phyloP scores from a whole-genome alignment of 2,113 vertebrate genomes.

The Telmatochromis sp. region DNA sequence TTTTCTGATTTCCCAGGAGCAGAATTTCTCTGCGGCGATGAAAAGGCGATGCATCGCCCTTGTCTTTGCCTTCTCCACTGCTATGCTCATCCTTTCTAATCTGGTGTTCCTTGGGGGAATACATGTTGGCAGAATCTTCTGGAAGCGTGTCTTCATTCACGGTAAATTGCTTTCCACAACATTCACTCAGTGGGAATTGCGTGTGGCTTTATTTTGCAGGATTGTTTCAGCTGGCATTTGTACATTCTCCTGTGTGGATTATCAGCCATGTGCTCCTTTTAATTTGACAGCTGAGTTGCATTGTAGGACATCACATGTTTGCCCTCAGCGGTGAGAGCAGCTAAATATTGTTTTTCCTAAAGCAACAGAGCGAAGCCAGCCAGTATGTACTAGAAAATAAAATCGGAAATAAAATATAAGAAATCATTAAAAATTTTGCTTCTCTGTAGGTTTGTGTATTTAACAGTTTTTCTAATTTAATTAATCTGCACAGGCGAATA shows the following conservation, averaged over 20 bases:
- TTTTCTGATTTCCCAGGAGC: conserved; percentile 70
- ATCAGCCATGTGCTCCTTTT: background rate
- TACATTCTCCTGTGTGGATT: background rate
- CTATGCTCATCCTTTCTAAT: conserved; percentile 93
- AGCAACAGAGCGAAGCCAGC: background rate
- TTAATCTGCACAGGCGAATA: background rate
- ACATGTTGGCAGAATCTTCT: conserved; percentile 86
- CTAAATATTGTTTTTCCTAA: background rate
- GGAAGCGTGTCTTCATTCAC: conserved; percentile 88
- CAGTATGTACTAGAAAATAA: background rate
- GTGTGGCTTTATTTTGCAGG: background rate
- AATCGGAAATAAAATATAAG: background rate
- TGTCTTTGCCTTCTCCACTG: conserved; percentile 84
- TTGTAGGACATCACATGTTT: background rate
- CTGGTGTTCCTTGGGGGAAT: conserved; percentile 92
- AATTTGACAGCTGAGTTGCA: background rate
- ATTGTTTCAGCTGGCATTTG: background rate
- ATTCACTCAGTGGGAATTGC: background rate
- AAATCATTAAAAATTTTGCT: background rate
- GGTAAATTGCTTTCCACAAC: conserved; percentile 60
- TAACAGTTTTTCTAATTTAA: background rate
- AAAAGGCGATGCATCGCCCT: conserved; percentile 79
- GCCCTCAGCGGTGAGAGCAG: background rate
- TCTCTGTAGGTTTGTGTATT: background rate
- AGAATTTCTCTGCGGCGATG: conserved; percentile 71